A percentile compares a stretch with the other conserved stretches of the same genome.
These are phyloP conservation scores for Sphenodon punctatus DNA, from an alignment of 2,797 vertebrate genomes.

Conservation along the genomic window DNA sequence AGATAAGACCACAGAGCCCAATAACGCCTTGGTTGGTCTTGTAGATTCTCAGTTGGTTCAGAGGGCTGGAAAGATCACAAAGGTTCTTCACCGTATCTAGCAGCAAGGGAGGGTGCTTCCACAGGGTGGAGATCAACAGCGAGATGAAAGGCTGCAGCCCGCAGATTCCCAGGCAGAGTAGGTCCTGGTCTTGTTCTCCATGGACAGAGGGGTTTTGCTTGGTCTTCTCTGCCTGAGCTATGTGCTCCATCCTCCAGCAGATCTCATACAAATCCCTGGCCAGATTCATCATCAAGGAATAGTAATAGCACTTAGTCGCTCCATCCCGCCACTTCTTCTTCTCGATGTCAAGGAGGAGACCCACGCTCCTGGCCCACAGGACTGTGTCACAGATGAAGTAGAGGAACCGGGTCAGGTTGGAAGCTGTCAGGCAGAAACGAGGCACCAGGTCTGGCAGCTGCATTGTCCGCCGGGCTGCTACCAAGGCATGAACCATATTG, in stretches of 20 bases:
- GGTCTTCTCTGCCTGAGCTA: slow-evolving; percentile 50
- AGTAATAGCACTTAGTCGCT: slow-evolving; percentile 85
- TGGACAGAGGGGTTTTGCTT: slow-evolving; percentile 51
- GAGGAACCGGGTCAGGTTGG: slow-evolving; percentile 86
- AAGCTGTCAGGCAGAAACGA: slow-evolving; percentile 83
- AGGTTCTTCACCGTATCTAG: slow-evolving; percentile 90
- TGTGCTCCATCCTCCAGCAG: slow-evolving; percentile 77
- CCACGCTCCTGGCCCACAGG: slow-evolving; percentile 84
- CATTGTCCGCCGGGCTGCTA: slow-evolving; percentile 81
- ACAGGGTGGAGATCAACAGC: slow-evolving; percentile 80
- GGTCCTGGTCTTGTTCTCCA: slow-evolving; percentile 29
- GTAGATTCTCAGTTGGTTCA: slow-evolving; percentile 87
- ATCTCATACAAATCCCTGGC: slow-evolving; percentile 85
- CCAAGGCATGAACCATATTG: slow-evolving; percentile 85
- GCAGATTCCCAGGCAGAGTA: slow-evolving; percentile 66
- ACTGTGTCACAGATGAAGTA: slow-evolving; percentile 90
- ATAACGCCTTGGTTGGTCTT: slow-evolving; percentile 84
- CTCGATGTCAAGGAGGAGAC: slow-evolving; percentile 77
- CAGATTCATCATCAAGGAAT: slow-evolving; percentile 84
- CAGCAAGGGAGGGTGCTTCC: slow-evolving; percentile 82
- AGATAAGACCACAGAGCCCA: slow-evolving; percentile 89
- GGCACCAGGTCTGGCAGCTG: slow-evolving; percentile 81
- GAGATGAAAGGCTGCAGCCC: slow-evolving; percentile 79
- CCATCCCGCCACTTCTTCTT: slow-evolving; percentile 83
- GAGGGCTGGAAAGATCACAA: slow-evolving; percentile 89